Conservation (phyloP, 2,888 invertebrate species). For the Conops quadrifasciatus region DNA sequence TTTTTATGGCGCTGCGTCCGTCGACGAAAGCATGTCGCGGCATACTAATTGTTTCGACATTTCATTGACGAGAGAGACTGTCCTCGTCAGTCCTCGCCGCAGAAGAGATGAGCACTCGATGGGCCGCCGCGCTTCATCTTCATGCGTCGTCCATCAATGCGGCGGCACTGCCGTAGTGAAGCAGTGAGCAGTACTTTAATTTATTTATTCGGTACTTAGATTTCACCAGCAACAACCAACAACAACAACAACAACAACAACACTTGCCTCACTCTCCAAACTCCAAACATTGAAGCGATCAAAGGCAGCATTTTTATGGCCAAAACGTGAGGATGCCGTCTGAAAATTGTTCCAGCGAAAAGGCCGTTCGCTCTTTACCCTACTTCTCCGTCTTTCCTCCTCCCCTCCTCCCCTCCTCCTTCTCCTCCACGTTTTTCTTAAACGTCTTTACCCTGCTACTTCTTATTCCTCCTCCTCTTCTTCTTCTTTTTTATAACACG, state of each 20-base stretch:
- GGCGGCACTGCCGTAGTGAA: background rate
- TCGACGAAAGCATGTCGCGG: slow-evolving; percentile 19
- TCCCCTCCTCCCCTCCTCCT: background rate
- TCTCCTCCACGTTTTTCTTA: slow-evolving; percentile 4
- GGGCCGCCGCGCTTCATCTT: slow-evolving; percentile 9
- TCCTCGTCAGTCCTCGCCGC: background rate
- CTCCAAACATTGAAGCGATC: slow-evolving; percentile 11
- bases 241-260: background rate
- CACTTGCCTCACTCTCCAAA: background rate
- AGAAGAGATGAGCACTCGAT: slow-evolving; percentile 19
- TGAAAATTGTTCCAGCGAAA: slow-evolving; percentile 23
- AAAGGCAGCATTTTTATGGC: slow-evolving; percentile 54
- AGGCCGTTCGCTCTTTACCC: too few relatives aligned
- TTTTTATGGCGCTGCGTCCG: background rate
- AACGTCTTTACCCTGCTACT: too few relatives aligned
- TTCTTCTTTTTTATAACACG: slow-evolving; percentile 26
- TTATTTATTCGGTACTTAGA: background rate
- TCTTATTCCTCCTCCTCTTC: slow-evolving; percentile 11
- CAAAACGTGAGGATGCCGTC: slow-evolving; percentile 61
- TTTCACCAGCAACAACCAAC: background rate
- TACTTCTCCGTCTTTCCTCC: background rate
- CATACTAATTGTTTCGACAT: slow-evolving; percentile 30
- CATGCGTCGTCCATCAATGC: slow-evolving; percentile 7
- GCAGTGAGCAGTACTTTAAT: slow-evolving; percentile 19
- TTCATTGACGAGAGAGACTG: background rate